Percentiles rank a stretch among this genome's conserved stretches.
These are phyloP conservation scores for Terebella lapidaria DNA, from an alignment of 2,888 invertebrate species.

Conservation along the genomic window DNA sequence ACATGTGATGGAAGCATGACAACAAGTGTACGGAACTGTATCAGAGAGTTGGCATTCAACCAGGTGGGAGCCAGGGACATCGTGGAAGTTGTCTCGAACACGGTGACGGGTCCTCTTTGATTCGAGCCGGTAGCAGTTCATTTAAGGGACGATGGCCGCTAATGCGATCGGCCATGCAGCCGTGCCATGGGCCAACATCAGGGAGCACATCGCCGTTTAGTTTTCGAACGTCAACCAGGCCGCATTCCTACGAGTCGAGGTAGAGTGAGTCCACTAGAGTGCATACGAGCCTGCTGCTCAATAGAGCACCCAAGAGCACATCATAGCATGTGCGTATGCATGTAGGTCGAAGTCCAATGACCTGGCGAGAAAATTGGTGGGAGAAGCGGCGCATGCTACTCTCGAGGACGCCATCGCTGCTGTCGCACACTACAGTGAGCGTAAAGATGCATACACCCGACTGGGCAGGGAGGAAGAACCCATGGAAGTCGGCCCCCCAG, in stretches of 20 bases:
- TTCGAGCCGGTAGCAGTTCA: not conserved
- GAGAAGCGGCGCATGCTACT: not conserved
- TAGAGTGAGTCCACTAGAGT: not conserved
- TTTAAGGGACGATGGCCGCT: too few species aligned
- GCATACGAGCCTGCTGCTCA: not conserved
- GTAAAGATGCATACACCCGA: not conserved
- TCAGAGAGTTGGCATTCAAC: not conserved
- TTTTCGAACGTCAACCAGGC: conserved; percentile 3
- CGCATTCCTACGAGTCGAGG: not conserved
- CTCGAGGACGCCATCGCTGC: not conserved
- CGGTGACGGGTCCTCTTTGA: not conserved
- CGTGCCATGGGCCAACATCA: conserved; percentile 1
- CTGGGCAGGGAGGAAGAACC: not conserved
- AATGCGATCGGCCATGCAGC: not conserved
- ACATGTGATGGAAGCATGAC: not conserved
- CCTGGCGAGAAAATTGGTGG: conserved; percentile 1
- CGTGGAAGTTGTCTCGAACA: not conserved
- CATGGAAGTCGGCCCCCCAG: not conserved
- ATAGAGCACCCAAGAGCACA: too few species aligned
- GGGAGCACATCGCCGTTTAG: not conserved
- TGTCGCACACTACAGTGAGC: not conserved
- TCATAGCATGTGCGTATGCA: conserved; percentile 2
- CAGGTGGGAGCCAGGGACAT: not conserved
- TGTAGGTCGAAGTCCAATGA: not conserved
- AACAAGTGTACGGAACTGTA: not conserved